phyloP scores from a whole-genome alignment of 2,888 invertebrate genomes.

The Drosophila algonquin region DNA sequence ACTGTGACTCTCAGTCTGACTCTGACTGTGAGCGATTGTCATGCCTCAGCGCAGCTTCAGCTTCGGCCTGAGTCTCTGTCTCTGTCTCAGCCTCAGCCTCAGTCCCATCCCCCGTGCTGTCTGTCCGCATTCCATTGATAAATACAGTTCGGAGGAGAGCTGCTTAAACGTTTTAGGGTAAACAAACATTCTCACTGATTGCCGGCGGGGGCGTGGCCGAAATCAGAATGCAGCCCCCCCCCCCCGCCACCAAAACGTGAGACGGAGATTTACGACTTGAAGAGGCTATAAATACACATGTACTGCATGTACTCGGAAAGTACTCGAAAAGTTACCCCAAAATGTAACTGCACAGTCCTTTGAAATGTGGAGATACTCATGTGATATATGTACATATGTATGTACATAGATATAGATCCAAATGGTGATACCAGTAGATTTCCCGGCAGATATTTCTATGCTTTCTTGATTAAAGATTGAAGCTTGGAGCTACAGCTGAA shows the following conservation, averaged over 20 bases:
- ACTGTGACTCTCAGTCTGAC: not conserved
- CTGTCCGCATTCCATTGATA: not conserved
- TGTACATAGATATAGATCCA: no score
- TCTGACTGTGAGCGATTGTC: not conserved
- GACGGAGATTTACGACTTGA: not conserved
- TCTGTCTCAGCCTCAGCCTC: no score
- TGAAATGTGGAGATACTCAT: no score
- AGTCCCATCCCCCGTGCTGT: not conserved
- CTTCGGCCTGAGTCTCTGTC: no score
- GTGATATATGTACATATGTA: no score
- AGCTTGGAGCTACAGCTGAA: no score
- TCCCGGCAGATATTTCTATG: no score
- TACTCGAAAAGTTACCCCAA: no score
- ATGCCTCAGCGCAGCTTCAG: not conserved
- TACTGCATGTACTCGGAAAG: not conserved
- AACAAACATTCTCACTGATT: not conserved
- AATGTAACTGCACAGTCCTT: no score
- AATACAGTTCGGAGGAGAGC: not conserved
- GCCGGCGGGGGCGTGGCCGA: not conserved
- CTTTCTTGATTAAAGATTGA: no score
- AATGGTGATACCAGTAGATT: no score
- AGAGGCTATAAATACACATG: not conserved
- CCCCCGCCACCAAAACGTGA: not conserved
- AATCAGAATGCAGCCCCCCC: not conserved
- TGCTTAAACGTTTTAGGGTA: not conserved